phyloP scores from a whole-genome alignment of 2,113 vertebrate genomes.

The Datnioides undecimradiatus region DNA sequence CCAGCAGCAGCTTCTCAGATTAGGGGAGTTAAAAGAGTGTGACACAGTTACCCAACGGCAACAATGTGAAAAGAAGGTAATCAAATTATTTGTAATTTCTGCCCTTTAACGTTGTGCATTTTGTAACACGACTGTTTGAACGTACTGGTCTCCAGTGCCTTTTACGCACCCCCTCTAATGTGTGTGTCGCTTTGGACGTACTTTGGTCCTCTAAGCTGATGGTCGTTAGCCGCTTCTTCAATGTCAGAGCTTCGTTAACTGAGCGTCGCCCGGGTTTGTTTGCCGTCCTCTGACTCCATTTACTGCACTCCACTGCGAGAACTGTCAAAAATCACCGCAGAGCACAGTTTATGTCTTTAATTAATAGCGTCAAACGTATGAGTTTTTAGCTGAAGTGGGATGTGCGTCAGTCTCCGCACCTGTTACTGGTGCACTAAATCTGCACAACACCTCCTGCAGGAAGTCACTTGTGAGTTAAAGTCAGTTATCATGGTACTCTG shows the following conservation, averaged over 20 bases:
- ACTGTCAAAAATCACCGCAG: not conserved
- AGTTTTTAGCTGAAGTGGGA: not conserved
- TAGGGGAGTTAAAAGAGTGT: constrained; percentile 48
- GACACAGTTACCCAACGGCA: constrained; percentile 34
- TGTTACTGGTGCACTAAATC: not conserved
- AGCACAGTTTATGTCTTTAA: not conserved
- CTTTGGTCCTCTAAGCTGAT: not conserved
- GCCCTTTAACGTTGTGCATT: not conserved
- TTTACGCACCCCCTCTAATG: accelerated
- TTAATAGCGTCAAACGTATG: too few species aligned
- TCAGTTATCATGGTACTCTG: not conserved
- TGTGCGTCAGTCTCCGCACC: not conserved
- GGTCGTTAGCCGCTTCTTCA: constrained; percentile 38
- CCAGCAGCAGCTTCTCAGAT: not conserved
- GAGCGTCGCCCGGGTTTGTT: accelerated
- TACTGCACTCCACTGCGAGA: not conserved
- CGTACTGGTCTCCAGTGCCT: not conserved
- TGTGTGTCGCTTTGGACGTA: not conserved
- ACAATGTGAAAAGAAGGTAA: constrained; percentile 61
- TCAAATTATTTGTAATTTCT: not conserved
- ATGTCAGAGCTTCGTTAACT: constrained; percentile 36
- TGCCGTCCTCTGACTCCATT: not conserved
- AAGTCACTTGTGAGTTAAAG: not conserved
- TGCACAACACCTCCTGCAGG: not conserved
- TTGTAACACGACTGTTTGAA: not conserved